Evolutionary conservation across 92 coral and sea anemone species (phyloP).

Genomic region (Nematostella vectensis): DNA sequence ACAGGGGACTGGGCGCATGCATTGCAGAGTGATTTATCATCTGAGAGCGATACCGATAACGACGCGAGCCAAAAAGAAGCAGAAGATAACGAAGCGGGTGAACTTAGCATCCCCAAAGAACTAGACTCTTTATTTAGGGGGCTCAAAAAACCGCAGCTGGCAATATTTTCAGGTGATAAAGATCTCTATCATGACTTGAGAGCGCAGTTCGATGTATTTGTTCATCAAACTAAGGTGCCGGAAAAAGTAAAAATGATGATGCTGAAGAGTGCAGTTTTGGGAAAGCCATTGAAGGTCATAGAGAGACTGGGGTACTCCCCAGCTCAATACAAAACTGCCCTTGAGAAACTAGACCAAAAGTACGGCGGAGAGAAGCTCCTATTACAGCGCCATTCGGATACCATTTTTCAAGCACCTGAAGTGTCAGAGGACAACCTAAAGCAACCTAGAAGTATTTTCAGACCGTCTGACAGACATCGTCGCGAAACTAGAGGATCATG

Average conservation of each 20-base stretch:
- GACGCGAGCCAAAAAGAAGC: conserved; percentile 9
- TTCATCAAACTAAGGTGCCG: conserved; percentile 21
- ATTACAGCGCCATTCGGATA: conserved; percentile 18
- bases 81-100: not conserved
- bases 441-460: conserved; percentile 35
- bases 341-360: conserved; percentile 36
- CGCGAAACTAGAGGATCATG: conserved; percentile 31
- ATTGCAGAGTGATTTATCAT: conserved; percentile 7
- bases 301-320: conserved; percentile 26
- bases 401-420: conserved; percentile 20
- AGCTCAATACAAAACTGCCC: conserved; percentile 28
- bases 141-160: conserved; percentile 26
- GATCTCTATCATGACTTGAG: conserved; percentile 41
- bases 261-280: conserved; percentile 23
- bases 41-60: not conserved
- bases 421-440: conserved; percentile 25
- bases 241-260: conserved; percentile 37
- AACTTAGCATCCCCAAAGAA: conserved; percentile 3
- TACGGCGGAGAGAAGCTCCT: conserved; percentile 37
- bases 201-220: conserved; percentile 41
- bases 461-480: conserved; percentile 28
- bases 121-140: conserved; percentile 30
- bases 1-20: conserved; percentile 1
- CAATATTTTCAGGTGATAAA: conserved; percentile 25
- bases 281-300: conserved; percentile 22